These are phyloP conservation scores for Patella pellucida DNA, from an alignment of 2,888 invertebrate species.

Conservation along the genomic window DNA sequence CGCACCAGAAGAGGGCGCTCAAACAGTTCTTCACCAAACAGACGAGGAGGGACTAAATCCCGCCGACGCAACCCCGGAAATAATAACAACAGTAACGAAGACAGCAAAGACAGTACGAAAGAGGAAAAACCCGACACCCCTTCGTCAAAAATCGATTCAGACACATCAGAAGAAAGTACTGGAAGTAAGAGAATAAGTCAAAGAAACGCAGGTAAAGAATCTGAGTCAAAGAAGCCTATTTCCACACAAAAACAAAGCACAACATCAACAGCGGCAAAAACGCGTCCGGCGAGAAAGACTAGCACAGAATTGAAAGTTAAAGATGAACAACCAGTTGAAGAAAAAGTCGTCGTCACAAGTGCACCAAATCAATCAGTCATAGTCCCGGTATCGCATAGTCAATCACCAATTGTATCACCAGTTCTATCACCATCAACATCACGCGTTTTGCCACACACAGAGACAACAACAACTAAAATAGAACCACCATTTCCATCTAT, in stretches of 20 bases:
- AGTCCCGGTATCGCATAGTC: not conserved
- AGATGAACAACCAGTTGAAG: not conserved
- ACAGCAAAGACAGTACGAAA: slow-evolving; percentile 6
- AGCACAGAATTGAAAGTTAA: slow-evolving; percentile 10
- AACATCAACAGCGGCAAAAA: not conserved
- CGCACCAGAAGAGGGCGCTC: slow-evolving; percentile 41
- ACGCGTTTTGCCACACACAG: not conserved
- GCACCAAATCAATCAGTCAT: not conserved
- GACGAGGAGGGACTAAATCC: slow-evolving; percentile 28
- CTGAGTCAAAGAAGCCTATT: not conserved
- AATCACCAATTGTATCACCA: not conserved
- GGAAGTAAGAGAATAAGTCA: slow-evolving; percentile 18
- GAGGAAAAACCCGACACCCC: slow-evolving; percentile 19
- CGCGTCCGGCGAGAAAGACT: not conserved
- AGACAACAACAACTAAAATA: not conserved
- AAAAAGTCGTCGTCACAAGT: not conserved
- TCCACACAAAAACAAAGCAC: not conserved
- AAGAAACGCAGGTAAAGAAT: slow-evolving; percentile 20
- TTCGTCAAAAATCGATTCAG: not conserved
- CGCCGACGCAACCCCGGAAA: slow-evolving; percentile 26
- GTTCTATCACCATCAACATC: not conserved
- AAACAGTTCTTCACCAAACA: slow-evolving; percentile 35
- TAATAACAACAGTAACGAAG: slow-evolving; percentile 23
- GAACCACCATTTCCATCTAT: not conserved
- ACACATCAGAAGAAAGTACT: slow-evolving; percentile 1